Base-by-base conservation (phyloP, 2,888 invertebrate genomes). In the Sphaerolaimus hirsutus region DNA sequence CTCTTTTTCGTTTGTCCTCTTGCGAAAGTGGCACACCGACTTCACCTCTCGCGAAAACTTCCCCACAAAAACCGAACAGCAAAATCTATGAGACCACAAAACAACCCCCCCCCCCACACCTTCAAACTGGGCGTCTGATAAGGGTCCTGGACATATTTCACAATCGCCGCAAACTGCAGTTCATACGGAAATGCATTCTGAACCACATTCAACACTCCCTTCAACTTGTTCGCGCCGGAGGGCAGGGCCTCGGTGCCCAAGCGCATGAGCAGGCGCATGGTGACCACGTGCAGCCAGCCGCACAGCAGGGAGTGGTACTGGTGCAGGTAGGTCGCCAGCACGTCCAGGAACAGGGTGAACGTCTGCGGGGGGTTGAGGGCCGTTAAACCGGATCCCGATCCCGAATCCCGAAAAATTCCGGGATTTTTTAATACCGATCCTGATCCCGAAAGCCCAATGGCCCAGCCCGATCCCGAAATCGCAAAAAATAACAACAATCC, bases 211-310 rank as follows among this genome's bases (percentile, higher is more conserved):
- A 67, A 50, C 2, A 63, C 57, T 41, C 21, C 55, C 54, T 46
- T 43, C 44, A 91, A 78, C 69, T 91, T 91, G 48, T 76, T 76
- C 63, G 83, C 80, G 54, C 87, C 80, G 0, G 89, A 89, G 48
- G 79, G 82, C 10, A 93, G 71, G 51, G 89, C 73, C 64, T 93
- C 93, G 0, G 79, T 77, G 46, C 87, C 87, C 32, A 83, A 72
- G 65, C 51, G 51, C 66, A 81, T 78, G 46, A 93, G 76, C 19
- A 77, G 73, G 60, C 82, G 75, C 48, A 81, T 81, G 62, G 91
- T 72, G 45, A 93, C 72, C 54, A 86, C 78, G 60, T 86, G 86
- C 2, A 93, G 72, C 86, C 91, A 91, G 63, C 83, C 84, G 57
- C 79, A 76, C 45, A 93, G 72, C 61, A 89, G 84, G 52, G 75